Conservation (phyloP, 2,113 vertebrate species). For the Aphyosemion australe region DNA sequence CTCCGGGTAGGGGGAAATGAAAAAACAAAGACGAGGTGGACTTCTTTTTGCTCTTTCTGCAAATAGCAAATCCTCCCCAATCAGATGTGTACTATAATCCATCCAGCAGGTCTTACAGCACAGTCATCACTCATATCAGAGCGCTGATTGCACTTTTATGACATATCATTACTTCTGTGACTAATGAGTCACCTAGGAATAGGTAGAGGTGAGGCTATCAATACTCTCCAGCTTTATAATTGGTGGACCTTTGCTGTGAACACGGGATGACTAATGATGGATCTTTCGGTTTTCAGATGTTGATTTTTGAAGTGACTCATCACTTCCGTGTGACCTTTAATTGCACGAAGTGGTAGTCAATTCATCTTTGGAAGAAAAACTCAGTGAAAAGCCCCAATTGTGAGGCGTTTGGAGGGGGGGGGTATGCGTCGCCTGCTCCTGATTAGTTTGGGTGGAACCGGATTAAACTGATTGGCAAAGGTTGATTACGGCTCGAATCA, state of each 20-base stretch:
- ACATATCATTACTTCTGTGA: conserved; percentile 61
- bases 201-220: conserved; percentile 60
- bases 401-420: conserved; percentile 24
- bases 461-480: conserved; percentile 49
- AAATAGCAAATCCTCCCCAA: conserved; percentile 63
- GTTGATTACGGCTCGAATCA: conserved; percentile 64
- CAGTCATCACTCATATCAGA: conserved; percentile 46
- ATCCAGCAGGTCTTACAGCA: conserved; percentile 6
- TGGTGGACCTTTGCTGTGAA: conserved; percentile 57
- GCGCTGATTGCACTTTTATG: conserved; percentile 56
- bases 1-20: neutral
- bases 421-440: conserved; percentile 32
- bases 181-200: conserved; percentile 55
- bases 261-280: conserved; percentile 53
- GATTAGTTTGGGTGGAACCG: conserved; percentile 62
- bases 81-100: conserved; percentile 20
- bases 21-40: neutral
- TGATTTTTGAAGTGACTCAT: conserved; percentile 70
- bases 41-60: conserved; percentile 66
- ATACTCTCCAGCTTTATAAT: conserved; percentile 45
- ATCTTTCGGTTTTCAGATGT: conserved; percentile 50
- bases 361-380: conserved; percentile 43
- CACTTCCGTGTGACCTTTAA: conserved; percentile 67
- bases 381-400: conserved; percentile 10
- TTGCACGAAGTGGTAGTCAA: conserved; percentile 39